Evolutionary conservation across 2,888 invertebrate species (phyloP).

Genomic region (Perizoma flavofasciatum): DNA sequence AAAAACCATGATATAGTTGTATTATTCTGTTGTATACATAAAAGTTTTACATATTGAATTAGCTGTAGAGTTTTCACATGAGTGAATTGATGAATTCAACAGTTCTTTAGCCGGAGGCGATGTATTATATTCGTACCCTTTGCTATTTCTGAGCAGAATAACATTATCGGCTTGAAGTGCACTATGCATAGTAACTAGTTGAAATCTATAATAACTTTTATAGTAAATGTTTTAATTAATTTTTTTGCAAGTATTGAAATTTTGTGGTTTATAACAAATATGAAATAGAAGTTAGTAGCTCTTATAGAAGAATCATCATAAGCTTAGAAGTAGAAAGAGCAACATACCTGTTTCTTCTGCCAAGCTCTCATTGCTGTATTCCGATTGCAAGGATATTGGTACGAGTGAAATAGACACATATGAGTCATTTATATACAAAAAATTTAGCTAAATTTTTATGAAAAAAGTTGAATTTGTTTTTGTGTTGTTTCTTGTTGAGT

Average conservation of each 20-base stretch:
- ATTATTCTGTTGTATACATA: background rate
- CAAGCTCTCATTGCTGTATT: too few relatives aligned
- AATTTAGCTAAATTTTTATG: too few relatives aligned
- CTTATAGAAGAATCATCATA: too few relatives aligned
- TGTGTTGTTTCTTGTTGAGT: too few relatives aligned
- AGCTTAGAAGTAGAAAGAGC: too few relatives aligned
- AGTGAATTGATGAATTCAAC: conserved; percentile 56
- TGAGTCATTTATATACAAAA: too few relatives aligned
- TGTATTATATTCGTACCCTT: conserved; percentile 44
- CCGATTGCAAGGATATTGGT: too few relatives aligned
- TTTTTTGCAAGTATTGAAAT: background rate
- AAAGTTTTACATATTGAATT: conserved; percentile 21
- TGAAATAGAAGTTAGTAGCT: too few relatives aligned
- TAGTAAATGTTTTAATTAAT: conserved; percentile 3
- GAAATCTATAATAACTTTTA: background rate
- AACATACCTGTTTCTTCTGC: too few relatives aligned
- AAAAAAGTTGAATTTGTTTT: too few relatives aligned
- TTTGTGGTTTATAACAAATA: background rate
- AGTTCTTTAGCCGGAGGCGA: conserved; percentile 52
- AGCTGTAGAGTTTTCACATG: conserved; percentile 50
- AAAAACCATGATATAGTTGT: too few relatives aligned
- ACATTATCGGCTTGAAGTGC: conserved; percentile 50
- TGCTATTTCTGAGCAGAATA: conserved; percentile 50
- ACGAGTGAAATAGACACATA: too few relatives aligned
- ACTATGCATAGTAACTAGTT: conserved; percentile 4